phyloP scores from a whole-genome alignment of 2,797 vertebrate species.

The Aratinga solstitialis region DNA sequence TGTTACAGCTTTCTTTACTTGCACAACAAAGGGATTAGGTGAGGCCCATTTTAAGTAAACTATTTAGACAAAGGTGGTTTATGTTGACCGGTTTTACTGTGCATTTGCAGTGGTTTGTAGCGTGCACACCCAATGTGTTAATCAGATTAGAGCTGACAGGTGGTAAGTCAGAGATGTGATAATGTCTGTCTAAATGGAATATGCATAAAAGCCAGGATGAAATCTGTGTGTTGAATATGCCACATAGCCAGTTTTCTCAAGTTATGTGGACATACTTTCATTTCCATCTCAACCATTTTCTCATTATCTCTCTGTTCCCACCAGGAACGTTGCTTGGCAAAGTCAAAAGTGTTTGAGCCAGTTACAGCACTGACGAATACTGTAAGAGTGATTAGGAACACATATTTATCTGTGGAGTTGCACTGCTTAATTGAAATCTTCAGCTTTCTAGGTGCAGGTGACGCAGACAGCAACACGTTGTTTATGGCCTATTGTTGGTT shows the following conservation, averaged over 20 bases:
- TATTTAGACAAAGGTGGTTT: neutral
- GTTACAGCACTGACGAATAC: slow-evolving; percentile 2
- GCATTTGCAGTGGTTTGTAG: neutral
- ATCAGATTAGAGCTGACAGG: neutral
- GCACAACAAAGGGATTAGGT: neutral
- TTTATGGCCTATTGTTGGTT: slow-evolving; percentile 25
- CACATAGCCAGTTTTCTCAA: neutral
- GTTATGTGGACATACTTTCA: neutral
- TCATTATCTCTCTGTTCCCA: neutral
- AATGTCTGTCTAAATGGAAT: neutral
- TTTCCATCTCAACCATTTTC: neutral
- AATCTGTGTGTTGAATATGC: neutral
- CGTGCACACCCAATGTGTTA: neutral
- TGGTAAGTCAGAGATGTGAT: neutral
- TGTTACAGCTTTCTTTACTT: neutral
- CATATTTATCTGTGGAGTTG: slow-evolving; percentile 33
- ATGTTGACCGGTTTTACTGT: neutral
- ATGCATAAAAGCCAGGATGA: neutral
- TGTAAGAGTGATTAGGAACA: slow-evolving; percentile 26
- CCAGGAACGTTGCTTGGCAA: neutral
- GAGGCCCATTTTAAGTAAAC: neutral
- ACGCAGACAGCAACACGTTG: neutral
- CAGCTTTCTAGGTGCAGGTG: neutral
- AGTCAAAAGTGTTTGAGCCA: neutral
- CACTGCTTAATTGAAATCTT: slow-evolving; percentile 34